These are phyloP conservation scores for Sprattus sprattus DNA, from an alignment of 2,113 vertebrate genomes.

Conservation along the genomic window DNA sequence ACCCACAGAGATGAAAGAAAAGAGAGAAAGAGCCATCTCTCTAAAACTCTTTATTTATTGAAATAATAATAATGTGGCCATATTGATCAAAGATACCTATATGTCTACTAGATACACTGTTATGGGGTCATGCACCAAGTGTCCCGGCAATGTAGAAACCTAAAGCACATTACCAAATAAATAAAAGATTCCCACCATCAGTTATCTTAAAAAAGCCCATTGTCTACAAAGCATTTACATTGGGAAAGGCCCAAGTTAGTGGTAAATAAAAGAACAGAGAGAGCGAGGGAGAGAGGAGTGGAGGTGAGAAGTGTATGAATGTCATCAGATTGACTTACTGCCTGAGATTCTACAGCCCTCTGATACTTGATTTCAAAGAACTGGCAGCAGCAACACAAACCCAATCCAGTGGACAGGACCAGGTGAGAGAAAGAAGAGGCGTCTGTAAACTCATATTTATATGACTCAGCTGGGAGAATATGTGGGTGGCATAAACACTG, in stretches of 20 bases:
- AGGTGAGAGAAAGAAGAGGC: not conserved
- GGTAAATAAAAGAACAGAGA: not conserved
- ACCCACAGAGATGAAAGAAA: not conserved
- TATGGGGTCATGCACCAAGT: not conserved
- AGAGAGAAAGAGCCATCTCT: not conserved
- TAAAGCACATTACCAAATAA: not conserved
- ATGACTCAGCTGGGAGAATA: not conserved
- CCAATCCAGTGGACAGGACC: not conserved
- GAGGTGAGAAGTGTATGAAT: not conserved
- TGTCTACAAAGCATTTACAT: not conserved
- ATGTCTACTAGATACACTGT: not conserved
- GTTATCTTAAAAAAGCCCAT: not conserved
- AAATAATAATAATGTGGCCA: no score
- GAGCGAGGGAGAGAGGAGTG: not conserved
- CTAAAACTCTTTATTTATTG: no score
- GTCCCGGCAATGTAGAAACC: not conserved
- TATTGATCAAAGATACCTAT: not conserved
- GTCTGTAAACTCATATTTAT: not conserved
- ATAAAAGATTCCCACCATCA: not conserved
- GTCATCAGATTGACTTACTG: not conserved
- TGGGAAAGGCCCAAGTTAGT: not conserved
- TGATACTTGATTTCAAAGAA: not conserved
- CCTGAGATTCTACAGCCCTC: not conserved
- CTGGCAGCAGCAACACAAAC: not conserved
- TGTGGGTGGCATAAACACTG: slow-evolving; percentile 37